Evolutionary conservation across 1,140 invertebrate species (phyloP), one percentile per base, ranked within the genome.

Genomic region (Platorchestia sp.): DNA sequence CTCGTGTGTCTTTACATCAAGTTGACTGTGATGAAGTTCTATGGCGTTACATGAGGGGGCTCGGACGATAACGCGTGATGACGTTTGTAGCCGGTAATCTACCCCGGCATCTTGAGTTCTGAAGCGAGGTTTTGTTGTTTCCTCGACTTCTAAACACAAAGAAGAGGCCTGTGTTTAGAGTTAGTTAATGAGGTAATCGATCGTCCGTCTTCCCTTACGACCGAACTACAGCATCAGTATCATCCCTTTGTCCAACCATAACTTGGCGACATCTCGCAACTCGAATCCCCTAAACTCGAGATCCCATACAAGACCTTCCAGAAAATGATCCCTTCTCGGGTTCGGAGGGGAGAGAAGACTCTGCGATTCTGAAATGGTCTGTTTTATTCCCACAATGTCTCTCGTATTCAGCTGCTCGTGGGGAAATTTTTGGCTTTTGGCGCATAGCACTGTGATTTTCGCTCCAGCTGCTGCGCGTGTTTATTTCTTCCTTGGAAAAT

Each of bases 151-250:
- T 10, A 19, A 22, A 19, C 59, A 75, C 59, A 75, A 75, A 75
- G 59, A 14, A 89, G 87, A 89, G 87, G 87, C 87, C 41, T 19
- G 87, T 89, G 87, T 89, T 89, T 89, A 89, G 91, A 93, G 43
- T 93, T 93, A 45, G 91, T 45, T 93, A 93, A 93, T 93, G 45
- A 93, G 91, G 91, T 47, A 93, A 93, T 93, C 91, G 91, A 93
- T 93, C 91, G 43, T 40, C 45, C 47, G 91, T 47, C 91, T 93
- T 41, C 91, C 91, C 91, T 40, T 47, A 42, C 41, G 87, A 90
- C 87, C 44, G 42, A 90, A 43, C 87, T 42, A 93, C 41, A 93
- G 91, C 44, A 45, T 93, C 91, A n/a, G 91, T 41, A 89, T 41
- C n/a, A 42, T 89, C 87, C 43, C 87, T 89, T 93, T 93, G 91